Conservation (phyloP, 2,797 vertebrate species). For the Enteromius anoplus region DNA sequence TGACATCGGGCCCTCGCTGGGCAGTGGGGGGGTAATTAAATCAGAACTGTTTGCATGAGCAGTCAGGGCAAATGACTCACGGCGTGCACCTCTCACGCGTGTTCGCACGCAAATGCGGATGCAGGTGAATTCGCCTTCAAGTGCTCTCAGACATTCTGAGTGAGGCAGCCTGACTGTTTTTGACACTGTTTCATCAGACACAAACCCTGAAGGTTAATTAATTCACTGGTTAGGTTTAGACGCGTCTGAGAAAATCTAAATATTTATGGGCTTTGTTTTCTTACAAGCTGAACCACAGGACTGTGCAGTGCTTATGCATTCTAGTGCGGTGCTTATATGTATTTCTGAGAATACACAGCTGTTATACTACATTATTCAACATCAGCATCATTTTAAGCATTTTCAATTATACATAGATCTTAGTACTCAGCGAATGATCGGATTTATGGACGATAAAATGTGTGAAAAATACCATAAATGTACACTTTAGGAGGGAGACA, state of each 20-base stretch:
- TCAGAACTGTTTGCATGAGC: constrained; percentile 60
- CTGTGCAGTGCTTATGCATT: neutral
- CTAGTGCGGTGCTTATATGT: neutral
- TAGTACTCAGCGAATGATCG: neutral
- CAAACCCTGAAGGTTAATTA: constrained; percentile 62
- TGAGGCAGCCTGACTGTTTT: constrained; percentile 53
- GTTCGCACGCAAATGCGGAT: constrained; percentile 29
- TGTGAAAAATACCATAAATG: neutral
- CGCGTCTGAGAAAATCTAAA: constrained; percentile 44
- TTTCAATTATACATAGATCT: constrained; percentile 10
- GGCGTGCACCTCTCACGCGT: constrained; percentile 24
- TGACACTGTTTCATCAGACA: constrained; percentile 48
- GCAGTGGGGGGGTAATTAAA: constrained; percentile 58
- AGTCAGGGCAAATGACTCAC: constrained; percentile 57
- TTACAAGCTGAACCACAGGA: constrained; percentile 37
- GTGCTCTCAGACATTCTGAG: constrained; percentile 39
- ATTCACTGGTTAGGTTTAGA: constrained; percentile 57
- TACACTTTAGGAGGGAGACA: neutral
- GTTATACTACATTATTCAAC: neutral
- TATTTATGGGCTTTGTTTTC: constrained; percentile 57
- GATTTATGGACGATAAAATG: neutral
- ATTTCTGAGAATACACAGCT: constrained; percentile 10
- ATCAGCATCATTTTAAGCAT: neutral
- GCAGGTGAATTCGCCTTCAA: constrained; percentile 34
- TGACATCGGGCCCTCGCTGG: constrained; percentile 46